Conservation (phyloP, 2,888 invertebrate species). For the Podotricha telesiphe region DNA sequence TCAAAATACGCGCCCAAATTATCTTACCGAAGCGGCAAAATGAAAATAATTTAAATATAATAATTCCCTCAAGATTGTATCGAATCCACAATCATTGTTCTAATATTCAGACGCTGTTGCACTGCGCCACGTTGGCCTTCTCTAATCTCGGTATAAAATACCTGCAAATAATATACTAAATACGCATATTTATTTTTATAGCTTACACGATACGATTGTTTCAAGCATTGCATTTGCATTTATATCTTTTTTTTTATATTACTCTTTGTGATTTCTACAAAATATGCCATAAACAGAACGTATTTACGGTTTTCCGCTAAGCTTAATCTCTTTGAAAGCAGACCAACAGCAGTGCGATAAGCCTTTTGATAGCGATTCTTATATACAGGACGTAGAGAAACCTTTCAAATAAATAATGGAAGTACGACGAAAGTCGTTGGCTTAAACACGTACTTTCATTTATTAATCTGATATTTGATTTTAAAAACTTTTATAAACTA, state of each 20-base stretch:
- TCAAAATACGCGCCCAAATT: too few species aligned
- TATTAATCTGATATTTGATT: slow-evolving; percentile 13
- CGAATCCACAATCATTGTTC: too few species aligned
- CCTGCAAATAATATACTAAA: too few species aligned
- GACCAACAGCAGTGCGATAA: slow-evolving; percentile 40
- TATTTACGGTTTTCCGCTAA: slow-evolving; percentile 31
- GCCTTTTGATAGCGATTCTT: slow-evolving; percentile 39
- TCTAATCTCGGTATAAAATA: too few species aligned
- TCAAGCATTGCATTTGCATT: neutral
- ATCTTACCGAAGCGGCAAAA: too few species aligned
- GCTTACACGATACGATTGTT: neutral
- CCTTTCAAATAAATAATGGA: slow-evolving; percentile 30
- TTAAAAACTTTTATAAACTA: neutral
- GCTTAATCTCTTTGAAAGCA: slow-evolving; percentile 39
- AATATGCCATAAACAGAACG: slow-evolving; percentile 20
- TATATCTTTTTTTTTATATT: neutral
- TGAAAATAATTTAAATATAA: too few species aligned
- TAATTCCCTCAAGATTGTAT: too few species aligned
- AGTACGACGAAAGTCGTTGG: slow-evolving; percentile 13
- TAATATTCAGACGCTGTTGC: too few species aligned
- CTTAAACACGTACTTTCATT: slow-evolving; percentile 21
- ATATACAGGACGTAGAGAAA: slow-evolving; percentile 26
- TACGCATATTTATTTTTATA: too few species aligned
- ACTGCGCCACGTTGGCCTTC: too few species aligned
- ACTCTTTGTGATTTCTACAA: slow-evolving; percentile 8